A percentile compares a stretch with the other conserved stretches of the same genome.
These are phyloP conservation scores for Numenius phaeopus DNA, from an alignment of 2,797 vertebrate species.

Conservation along the genomic window DNA sequence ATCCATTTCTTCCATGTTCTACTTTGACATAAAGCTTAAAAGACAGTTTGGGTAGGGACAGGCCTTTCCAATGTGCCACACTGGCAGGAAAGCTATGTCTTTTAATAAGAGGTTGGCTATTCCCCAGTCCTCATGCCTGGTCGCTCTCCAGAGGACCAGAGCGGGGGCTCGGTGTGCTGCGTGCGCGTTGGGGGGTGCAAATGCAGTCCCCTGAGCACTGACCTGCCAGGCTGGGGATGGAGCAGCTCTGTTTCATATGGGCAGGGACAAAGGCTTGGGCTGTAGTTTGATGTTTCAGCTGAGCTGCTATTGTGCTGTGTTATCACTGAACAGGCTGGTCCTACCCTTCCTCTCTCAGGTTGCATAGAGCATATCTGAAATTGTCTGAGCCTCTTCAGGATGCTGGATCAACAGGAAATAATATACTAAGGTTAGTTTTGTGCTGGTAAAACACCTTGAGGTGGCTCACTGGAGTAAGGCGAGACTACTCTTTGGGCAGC, in stretches of 20 bases:
- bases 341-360: background rate
- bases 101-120: background rate
- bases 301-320: background rate
- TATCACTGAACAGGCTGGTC: background rate
- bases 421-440: background rate
- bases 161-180: background rate
- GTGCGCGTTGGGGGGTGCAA: accelerated
- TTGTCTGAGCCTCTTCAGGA: background rate
- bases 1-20: background rate
- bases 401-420: background rate
- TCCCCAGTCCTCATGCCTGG: background rate
- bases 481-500: background rate
- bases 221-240: background rate
- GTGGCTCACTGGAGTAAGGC: background rate
- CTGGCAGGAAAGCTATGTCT: background rate
- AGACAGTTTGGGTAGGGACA: background rate
- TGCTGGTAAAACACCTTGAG: background rate
- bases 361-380: background rate
- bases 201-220: background rate
- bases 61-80: background rate
- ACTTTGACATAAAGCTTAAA: background rate
- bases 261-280: accelerated
- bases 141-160: background rate
- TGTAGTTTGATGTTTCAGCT: background rate
- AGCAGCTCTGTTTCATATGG: background rate